Conservation (phyloP, 1,140 invertebrate species). For the Tribolium castaneum region DNA sequence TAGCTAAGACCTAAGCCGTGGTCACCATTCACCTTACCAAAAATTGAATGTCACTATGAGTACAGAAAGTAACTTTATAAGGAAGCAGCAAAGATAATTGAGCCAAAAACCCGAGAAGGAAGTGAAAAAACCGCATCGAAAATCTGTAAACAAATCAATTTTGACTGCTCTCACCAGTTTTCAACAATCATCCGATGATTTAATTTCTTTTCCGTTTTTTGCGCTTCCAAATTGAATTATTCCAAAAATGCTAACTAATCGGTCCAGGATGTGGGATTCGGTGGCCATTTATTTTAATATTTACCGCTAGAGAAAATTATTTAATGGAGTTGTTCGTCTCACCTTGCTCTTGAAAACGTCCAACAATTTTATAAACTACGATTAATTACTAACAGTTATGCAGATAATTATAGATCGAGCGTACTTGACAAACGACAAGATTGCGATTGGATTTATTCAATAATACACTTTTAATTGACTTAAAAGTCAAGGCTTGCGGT, state of each 20-base stretch:
- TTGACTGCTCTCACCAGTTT: not conserved
- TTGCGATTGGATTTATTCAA: not conserved
- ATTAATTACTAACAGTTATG: not conserved
- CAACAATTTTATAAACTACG: not conserved
- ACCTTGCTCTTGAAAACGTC: conserved; percentile 20
- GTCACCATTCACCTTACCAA: conserved; percentile 44
- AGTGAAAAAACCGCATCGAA: not conserved
- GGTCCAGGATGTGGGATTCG: conserved; percentile 3
- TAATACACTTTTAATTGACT: conserved; percentile 4
- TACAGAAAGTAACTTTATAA: not conserved
- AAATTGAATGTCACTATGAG: conserved; percentile 41
- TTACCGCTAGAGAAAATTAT: conserved; percentile 17
- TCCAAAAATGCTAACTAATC: conserved; percentile 28
- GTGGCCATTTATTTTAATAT: not conserved
- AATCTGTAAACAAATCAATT: conserved; percentile 11
- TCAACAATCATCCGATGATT: not conserved
- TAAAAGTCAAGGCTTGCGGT: not conserved
- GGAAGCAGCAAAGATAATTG: not conserved
- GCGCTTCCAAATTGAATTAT: not conserved
- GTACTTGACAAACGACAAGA: not conserved
- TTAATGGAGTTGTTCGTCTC: not conserved
- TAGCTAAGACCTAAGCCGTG: conserved; percentile 14
- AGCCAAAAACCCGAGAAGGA: not conserved
- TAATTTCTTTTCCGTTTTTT: not conserved
- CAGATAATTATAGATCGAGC: not conserved